Evolutionary conservation across 2,888 invertebrate genomes (phyloP).

Genomic region (Drosophila demipolita): DNA sequence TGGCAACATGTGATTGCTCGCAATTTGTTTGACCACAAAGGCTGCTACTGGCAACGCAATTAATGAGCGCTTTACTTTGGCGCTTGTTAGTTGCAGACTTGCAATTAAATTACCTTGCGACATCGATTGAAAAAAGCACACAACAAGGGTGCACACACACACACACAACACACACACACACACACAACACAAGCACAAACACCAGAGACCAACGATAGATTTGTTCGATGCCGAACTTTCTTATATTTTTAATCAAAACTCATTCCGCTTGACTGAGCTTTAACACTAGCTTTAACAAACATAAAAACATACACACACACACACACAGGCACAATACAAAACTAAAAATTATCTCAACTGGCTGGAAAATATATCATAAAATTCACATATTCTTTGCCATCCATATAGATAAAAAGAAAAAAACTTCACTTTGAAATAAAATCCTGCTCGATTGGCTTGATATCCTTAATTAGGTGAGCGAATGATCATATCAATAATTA

Average conservation of each 20-base stretch:
- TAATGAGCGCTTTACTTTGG: conserved; percentile 46
- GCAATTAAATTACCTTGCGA: conserved; percentile 42
- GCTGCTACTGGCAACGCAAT: conserved; percentile 34
- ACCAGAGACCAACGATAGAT: conserved; percentile 14
- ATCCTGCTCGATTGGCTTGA: not conserved
- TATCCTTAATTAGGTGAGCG: not conserved
- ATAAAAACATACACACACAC: not conserved
- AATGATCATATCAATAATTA: not conserved
- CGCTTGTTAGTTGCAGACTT: conserved; percentile 10
- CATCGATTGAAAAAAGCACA: conserved; percentile 18
- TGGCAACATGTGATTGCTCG: conserved; percentile 12
- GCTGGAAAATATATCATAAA: conserved; percentile 32
- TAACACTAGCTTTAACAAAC: conserved; percentile 31
- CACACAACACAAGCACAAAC: not conserved
- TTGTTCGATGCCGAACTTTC: conserved; percentile 53
- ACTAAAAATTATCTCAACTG: conserved; percentile 18
- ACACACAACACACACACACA: not conserved
- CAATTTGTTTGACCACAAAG: conserved; percentile 7
- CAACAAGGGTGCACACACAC: not conserved
- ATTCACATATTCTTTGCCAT: conserved; percentile 20
- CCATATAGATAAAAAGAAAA: not conserved
- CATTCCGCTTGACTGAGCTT: conserved; percentile 69
- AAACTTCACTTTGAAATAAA: not conserved
- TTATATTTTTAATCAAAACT: conserved; percentile 76
- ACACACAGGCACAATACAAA: conserved; percentile 1